Evolutionary conservation across 2,797 vertebrate genomes (phyloP), one percentile per base, ranked within the genome.

Genomic region (Thunnus albacares): DNA sequence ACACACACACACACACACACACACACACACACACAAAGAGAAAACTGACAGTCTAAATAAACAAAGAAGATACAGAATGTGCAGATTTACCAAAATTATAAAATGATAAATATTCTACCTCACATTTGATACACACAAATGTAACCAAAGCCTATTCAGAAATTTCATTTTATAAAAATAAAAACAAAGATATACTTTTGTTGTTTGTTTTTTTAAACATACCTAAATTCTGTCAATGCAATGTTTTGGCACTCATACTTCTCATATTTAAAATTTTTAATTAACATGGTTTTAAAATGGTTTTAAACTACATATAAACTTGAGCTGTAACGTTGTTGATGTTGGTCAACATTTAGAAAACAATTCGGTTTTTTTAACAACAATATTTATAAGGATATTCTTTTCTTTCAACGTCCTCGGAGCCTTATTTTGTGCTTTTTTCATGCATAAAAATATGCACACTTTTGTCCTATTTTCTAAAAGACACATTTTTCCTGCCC

Each of bases 21-120:
- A 47, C 2, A 67, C 6, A 62, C 15, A 55, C 5, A 26, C 28
- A 60, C 9, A 38, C 9, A n/a, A 49, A 28, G 9, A 1, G 5
- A 18, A 38, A 51, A 41, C 12, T 26, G 7, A 71, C 11, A 33
- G 3, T n/a, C 5, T 24, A 26, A 30, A 56, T 9, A 33, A 56
- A 61, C 9, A 53, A 73, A 41, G 3, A 33, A 6, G 30, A 26
- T 11, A 35, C 12, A 64, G 18, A 75, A 63, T 45, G 10, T 77
- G 52, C 30, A 51, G 35, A 66, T 64, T 68, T 49, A 55, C 13
- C 15, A 49, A 57, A 61, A 63, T 26, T 2, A 67, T 28, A 33
- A 18, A 57, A 61, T 0, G 24, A 14, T 18, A 69, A 73, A 70
- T 55, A 35, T 77, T 80, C 83, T 89, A 89, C 85, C 77, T 89